Conservation (phyloP, 2,797 vertebrate species). For the Chloroceryle inda region DNA sequence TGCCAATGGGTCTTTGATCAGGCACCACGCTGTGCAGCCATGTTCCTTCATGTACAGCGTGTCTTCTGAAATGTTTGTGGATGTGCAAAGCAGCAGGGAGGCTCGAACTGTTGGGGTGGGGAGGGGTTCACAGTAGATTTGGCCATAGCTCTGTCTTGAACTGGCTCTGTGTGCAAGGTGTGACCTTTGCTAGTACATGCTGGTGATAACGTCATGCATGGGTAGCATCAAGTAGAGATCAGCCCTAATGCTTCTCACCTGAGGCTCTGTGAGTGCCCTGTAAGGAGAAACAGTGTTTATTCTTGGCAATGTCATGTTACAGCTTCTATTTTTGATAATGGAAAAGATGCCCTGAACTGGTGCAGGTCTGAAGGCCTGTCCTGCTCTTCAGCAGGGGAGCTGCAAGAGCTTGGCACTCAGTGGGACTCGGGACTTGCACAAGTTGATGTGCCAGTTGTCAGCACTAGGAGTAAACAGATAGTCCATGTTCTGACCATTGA, state of each 20-base stretch:
- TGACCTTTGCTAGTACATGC: neutral
- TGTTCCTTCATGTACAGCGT: neutral
- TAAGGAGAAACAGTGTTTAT: neutral
- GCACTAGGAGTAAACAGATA: neutral
- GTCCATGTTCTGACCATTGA: neutral
- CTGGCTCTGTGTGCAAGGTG: neutral
- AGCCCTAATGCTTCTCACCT: neutral
- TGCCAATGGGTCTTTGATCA: neutral
- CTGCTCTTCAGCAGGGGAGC: neutral
- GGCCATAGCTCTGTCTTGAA: neutral
- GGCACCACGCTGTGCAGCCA: rapidly evolving
- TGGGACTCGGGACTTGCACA: rapidly evolving
- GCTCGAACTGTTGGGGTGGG: rapidly evolving
- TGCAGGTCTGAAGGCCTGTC: neutral
- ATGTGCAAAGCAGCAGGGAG: neutral
- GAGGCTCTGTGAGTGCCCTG: neutral
- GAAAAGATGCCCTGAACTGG: neutral
- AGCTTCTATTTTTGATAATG: neutral
- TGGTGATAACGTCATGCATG: rapidly evolving
- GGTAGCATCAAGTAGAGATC: neutral
- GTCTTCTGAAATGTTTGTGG: neutral
- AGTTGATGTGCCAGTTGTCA: neutral
- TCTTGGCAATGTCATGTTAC: neutral
- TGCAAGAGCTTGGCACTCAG: no score
- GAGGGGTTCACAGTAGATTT: neutral